Percentiles rank a stretch among this genome's conserved stretches.
These are phyloP conservation scores for Tupiocoris notatus DNA, from an alignment of 2,888 invertebrate genomes.

Conservation along the genomic window DNA sequence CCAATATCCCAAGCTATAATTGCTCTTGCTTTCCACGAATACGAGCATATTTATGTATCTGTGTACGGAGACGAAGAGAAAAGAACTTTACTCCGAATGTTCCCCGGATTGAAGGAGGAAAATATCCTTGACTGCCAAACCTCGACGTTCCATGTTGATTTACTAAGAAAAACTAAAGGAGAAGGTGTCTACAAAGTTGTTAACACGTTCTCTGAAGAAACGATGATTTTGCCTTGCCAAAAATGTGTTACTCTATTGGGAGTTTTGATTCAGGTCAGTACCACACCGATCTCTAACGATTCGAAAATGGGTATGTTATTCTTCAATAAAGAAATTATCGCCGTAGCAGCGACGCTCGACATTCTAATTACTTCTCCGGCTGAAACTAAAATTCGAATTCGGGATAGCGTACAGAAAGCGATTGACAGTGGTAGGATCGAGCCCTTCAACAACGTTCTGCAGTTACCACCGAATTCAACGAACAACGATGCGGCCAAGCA, in stretches of 20 bases:
- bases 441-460: background rate
- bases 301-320: constrained; percentile 18
- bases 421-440: constrained; percentile 3
- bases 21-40: constrained; percentile 1
- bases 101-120: constrained; percentile 7
- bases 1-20: constrained; percentile 62
- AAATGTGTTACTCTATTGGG: background rate
- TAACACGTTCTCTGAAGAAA: constrained; percentile 18
- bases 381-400: background rate
- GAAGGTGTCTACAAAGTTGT: constrained; percentile 33
- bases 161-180: constrained; percentile 23
- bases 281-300: background rate
- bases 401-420: constrained; percentile 1
- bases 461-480: background rate
- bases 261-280: constrained; percentile 14
- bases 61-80: constrained; percentile 15
- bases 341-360: constrained; percentile 14
- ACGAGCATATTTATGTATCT: constrained; percentile 59
- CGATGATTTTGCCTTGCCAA: constrained; percentile 7
- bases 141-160: constrained; percentile 4
- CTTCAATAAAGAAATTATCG: constrained; percentile 1
- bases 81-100: background rate
- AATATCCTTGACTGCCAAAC: constrained; percentile 21
- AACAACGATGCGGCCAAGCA: background rate
- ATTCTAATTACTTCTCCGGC: background rate